Conservation (phyloP, 2,113 vertebrate genomes). For the Aplodontia rufa region DNA sequence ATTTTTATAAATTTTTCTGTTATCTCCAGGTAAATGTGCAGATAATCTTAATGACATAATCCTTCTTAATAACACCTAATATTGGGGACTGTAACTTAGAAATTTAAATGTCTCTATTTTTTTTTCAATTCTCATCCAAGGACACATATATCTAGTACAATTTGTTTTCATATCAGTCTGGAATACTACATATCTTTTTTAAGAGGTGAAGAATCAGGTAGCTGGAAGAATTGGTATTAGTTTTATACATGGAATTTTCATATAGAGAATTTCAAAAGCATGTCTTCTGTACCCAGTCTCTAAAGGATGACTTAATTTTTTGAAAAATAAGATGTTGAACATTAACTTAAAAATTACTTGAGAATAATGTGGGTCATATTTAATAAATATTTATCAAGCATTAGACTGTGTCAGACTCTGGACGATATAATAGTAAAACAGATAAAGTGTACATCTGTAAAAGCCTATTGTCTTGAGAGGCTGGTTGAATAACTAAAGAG, state of each 20-base stretch:
- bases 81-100: background rate
- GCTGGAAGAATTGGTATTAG: background rate
- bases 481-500: background rate
- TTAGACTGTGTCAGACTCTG: background rate
- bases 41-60: background rate
- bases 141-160: background rate
- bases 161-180: background rate
- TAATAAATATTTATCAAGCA: background rate
- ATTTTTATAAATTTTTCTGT: constrained; percentile 20
- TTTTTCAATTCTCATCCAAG: background rate
- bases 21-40: background rate
- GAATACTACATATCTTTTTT: background rate
- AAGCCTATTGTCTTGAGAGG: background rate
- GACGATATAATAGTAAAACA: background rate
- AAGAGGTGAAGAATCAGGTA: background rate
- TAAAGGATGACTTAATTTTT: background rate
- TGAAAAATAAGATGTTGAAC: background rate
- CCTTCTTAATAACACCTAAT: background rate
- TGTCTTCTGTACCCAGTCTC: background rate
- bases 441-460: background rate
- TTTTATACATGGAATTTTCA: background rate
- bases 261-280: background rate
- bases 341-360: background rate
- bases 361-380: background rate
- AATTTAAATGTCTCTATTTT: constrained; percentile 17